These are phyloP conservation scores for Latrodectus elegans DNA, from an alignment of 2,888 invertebrate genomes.

Conservation along the genomic window DNA sequence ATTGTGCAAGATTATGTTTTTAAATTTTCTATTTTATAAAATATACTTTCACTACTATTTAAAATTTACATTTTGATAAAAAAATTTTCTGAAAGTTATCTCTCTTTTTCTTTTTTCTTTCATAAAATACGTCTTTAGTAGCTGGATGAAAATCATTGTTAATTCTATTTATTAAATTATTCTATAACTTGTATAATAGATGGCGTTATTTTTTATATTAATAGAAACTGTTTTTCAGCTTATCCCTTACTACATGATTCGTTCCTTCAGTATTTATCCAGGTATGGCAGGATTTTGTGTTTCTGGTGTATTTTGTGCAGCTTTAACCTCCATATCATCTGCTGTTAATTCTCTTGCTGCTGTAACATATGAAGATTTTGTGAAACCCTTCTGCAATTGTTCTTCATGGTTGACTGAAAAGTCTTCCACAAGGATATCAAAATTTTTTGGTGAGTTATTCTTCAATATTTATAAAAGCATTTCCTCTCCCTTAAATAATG, in stretches of 20 bases:
- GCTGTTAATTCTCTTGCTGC: slow-evolving; percentile 92
- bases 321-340: slow-evolving; percentile 92
- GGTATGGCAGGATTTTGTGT: slow-evolving; percentile 92
- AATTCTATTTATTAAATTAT: background rate
- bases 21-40: too few relatives aligned
- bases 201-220: background rate
- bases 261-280: slow-evolving; percentile 78
- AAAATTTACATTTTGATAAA: too few relatives aligned
- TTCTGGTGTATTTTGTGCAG: slow-evolving; percentile 93
- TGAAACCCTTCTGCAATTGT: slow-evolving; percentile 76
- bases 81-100: too few relatives aligned
- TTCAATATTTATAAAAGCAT: background rate
- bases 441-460: slow-evolving; percentile 74
- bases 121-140: too few relatives aligned
- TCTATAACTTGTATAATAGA: background rate
- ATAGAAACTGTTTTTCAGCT: slow-evolving; percentile 21
- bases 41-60: too few relatives aligned
- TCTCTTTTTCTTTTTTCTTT: too few relatives aligned
- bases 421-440: slow-evolving; percentile 25
- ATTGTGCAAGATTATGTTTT: too few relatives aligned
- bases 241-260: slow-evolving; percentile 76
- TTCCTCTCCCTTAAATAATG: background rate
- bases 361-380: slow-evolving; percentile 91
- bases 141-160: background rate
- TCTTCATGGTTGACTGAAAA: slow-evolving; percentile 24